Evolutionary conservation across 2,888 invertebrate genomes (phyloP).

Genomic region (Phengaris alcon): DNA sequence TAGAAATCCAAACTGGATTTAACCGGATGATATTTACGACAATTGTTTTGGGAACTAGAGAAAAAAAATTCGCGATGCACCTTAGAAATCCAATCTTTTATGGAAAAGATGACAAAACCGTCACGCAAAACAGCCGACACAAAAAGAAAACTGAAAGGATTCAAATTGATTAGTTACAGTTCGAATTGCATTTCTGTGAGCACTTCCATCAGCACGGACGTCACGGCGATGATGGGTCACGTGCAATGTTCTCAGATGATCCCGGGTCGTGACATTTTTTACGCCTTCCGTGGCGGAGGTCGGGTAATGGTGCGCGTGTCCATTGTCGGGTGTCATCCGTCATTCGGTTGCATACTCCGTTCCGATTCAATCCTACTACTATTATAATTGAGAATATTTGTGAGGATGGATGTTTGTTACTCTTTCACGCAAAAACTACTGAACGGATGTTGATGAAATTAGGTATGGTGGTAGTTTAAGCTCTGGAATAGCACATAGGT

Average conservation of each 20-base stretch:
- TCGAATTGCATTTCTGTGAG: not conserved
- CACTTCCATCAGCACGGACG: slow-evolving; percentile 41
- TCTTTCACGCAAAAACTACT: too few relatives aligned
- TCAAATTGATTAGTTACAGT: slow-evolving; percentile 31
- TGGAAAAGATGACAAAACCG: not conserved
- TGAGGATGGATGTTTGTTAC: too few relatives aligned
- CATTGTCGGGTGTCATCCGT: slow-evolving; percentile 41
- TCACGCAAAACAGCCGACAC: not conserved
- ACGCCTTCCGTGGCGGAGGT: slow-evolving; percentile 70
- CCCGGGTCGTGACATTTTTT: slow-evolving; percentile 48
- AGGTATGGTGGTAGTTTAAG: too few relatives aligned
- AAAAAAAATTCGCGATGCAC: not conserved
- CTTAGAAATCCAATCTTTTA: not conserved
- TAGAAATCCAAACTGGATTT: too few relatives aligned
- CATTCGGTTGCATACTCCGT: not conserved
- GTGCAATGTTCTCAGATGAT: slow-evolving; percentile 62
- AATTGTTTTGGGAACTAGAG: not conserved
- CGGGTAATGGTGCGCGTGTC: slow-evolving; percentile 46
- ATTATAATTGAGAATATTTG: too few relatives aligned
- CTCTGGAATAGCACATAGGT: too few relatives aligned
- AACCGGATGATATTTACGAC: too few relatives aligned
- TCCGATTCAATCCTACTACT: too few relatives aligned
- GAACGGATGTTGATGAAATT: too few relatives aligned
- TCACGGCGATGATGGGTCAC: slow-evolving; percentile 55
- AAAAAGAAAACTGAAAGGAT: not conserved